Conservation (phyloP, 2,113 vertebrate genomes). For the Oreotrochilus melanogaster region DNA sequence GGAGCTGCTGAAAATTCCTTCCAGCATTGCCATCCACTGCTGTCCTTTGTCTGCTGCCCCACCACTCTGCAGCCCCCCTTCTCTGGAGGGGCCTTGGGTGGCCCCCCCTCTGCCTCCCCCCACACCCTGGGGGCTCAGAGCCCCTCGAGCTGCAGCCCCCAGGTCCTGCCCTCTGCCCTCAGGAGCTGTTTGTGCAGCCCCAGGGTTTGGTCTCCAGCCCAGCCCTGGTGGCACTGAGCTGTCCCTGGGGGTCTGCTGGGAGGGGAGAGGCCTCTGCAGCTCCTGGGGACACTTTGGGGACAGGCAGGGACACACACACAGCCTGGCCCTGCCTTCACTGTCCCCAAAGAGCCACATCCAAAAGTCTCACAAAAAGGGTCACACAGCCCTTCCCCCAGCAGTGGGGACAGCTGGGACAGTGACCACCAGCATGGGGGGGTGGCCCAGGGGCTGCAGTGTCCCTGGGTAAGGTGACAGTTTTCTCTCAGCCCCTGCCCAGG, state of each 20-base stretch:
- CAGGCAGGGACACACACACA: too few species aligned
- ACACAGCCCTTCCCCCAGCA: neutral
- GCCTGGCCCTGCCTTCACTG: accelerated
- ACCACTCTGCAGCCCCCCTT: neutral
- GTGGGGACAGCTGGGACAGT: neutral
- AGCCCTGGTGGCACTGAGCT: accelerated
- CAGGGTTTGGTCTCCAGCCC: neutral
- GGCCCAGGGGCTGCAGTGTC: neutral
- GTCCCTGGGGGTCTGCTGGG: neutral
- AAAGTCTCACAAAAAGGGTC: neutral
- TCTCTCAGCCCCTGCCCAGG: accelerated
- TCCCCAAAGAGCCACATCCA: too few species aligned
- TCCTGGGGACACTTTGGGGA: too few species aligned
- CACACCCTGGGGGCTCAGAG: too few species aligned
- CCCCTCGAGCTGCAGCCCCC: too few species aligned
- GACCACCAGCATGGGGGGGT: accelerated
- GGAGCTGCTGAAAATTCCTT: neutral
- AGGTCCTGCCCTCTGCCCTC: neutral
- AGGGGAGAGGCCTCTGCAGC: neutral
- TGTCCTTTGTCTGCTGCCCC: neutral
- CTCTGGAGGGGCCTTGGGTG: too few species aligned
- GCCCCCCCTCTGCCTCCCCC: neutral
- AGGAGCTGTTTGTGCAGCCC: too few species aligned
- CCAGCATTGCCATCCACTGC: neutral
- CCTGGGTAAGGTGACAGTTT: neutral